Conservation (phyloP, 2,113 vertebrate genomes). For the Formicarius rufipectus region DNA sequence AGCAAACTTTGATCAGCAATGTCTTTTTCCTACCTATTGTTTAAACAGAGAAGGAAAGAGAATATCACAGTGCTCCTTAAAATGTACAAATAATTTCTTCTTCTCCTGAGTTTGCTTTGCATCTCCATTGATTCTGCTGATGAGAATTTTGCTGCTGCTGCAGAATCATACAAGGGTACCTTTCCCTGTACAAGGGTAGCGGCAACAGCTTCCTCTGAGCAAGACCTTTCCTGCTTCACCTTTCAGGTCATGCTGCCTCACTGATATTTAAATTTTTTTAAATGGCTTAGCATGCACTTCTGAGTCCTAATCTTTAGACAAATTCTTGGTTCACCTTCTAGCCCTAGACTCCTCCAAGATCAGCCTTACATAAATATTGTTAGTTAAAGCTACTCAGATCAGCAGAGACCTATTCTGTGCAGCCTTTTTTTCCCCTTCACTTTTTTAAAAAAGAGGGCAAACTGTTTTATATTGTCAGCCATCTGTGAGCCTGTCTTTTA, state of each 20-base stretch:
- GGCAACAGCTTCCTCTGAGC: neutral
- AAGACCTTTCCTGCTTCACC: slow-evolving; percentile 62
- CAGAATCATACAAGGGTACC: slow-evolving; percentile 55
- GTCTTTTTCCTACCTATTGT: neutral
- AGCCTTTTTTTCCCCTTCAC: neutral
- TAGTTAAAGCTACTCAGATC: slow-evolving; percentile 53
- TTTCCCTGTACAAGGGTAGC: slow-evolving; percentile 1
- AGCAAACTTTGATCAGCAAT: neutral
- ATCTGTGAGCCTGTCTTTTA: slow-evolving; percentile 83
- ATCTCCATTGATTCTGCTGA: slow-evolving; percentile 29
- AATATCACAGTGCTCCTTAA: neutral
- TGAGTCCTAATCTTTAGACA: slow-evolving; percentile 46
- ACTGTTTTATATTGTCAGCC: slow-evolving; percentile 79
- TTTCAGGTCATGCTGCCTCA: slow-evolving; percentile 32
- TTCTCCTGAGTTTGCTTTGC: slow-evolving; percentile 16
- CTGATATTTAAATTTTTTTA: slow-evolving; percentile 60
- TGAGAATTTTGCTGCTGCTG: slow-evolving; percentile 40
- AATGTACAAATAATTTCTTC: slow-evolving; percentile 7
- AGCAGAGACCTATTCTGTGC: slow-evolving; percentile 47
- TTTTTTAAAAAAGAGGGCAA: slow-evolving; percentile 4
- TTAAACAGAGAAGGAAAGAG: neutral
- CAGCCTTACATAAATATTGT: slow-evolving; percentile 48
- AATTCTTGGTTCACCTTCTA: slow-evolving; percentile 59
- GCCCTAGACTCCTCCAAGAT: slow-evolving; percentile 51
- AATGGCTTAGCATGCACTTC: slow-evolving; percentile 60